Evolutionary conservation across 92 coral and sea anemone genomes (phyloP), one percentile per base, ranked within the genome.

Genomic region (Bergia sp.): DNA sequence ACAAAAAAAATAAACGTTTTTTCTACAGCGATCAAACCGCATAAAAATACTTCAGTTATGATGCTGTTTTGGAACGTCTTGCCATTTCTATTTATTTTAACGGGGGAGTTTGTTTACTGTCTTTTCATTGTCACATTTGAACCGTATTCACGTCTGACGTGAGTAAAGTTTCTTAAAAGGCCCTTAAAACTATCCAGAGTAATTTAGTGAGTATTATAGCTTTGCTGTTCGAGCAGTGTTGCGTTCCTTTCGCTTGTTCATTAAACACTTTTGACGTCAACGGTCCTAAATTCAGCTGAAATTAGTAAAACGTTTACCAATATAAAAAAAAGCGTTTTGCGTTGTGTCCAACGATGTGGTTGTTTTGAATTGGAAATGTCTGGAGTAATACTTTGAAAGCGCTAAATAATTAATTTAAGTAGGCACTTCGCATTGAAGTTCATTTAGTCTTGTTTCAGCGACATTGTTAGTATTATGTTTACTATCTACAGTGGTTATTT

Each of bases 361-460:
- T 76, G 53, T 76, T 76, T 76, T 39, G 80, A 76, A 76, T 76
- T 76, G 43, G 18, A 41, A 41, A 76, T 50, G 64, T 29, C 21
- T 15, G 18, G 39, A 37, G 65, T 55, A 81, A 81, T 71, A 71
- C 55, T 84, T 84, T 71, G 87, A 53, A 84, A 84, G 64, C 79
- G 20, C 87, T 84, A 84, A 84, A 84, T 84, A 84, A 84, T 84
- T 84, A 84, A 84, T 84, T 43, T 84, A 38, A 84, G 50, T 53
- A 41, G 65, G 61, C 78, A 67, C 8, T 47, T 84, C 79, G n/a
- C 77, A 44, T 29, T 84, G 77, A 45, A 84, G 41, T 84, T 37
- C 74, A 69, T 84, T 84, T 71, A 71, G 57, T 84, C 53, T 43
- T 7, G 36, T 38, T 76, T 44, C n/a, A 38, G 29, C 16, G 80